Conservation (phyloP, 2,888 invertebrate species). For the Oithona nana region DNA sequence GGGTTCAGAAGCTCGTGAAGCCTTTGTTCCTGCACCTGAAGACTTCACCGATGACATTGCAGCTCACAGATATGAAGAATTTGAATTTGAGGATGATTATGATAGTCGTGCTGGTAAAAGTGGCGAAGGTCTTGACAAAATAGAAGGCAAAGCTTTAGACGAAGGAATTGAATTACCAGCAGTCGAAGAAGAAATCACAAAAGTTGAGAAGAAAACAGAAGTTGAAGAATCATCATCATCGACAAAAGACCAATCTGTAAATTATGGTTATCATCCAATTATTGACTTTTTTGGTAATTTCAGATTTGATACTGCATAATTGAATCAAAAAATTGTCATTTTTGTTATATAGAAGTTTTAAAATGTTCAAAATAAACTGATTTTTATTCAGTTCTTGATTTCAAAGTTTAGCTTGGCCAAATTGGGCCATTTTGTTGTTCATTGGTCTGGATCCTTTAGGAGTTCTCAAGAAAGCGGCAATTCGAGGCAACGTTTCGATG, state of each 20-base stretch:
- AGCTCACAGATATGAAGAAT: neutral
- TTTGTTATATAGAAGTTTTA: too few relatives aligned
- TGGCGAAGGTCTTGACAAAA: too few relatives aligned
- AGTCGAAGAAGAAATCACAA: too few relatives aligned
- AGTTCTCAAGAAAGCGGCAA: conserved; percentile 25
- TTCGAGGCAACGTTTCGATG: conserved; percentile 26
- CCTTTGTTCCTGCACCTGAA: neutral
- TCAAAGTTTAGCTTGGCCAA: too few relatives aligned
- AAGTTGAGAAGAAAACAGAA: neutral
- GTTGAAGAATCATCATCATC: neutral
- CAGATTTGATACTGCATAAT: neutral
- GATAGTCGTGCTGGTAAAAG: too few relatives aligned
- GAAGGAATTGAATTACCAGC: too few relatives aligned
- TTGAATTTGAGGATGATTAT: neutral
- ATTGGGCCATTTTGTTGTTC: conserved; percentile 26
- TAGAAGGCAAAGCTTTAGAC: too few relatives aligned
- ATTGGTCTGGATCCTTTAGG: conserved; percentile 22
- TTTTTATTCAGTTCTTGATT: too few relatives aligned
- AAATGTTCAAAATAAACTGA: too few relatives aligned
- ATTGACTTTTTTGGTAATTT: conserved; percentile 45
- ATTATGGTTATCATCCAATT: conserved; percentile 64
- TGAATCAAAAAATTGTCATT: too few relatives aligned
- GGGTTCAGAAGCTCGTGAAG: neutral
- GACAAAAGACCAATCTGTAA: conserved; percentile 30
- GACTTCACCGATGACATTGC: neutral